phyloP scores from a whole-genome alignment of 2,888 invertebrate species.

The Hofmannophila pseudospretella region DNA sequence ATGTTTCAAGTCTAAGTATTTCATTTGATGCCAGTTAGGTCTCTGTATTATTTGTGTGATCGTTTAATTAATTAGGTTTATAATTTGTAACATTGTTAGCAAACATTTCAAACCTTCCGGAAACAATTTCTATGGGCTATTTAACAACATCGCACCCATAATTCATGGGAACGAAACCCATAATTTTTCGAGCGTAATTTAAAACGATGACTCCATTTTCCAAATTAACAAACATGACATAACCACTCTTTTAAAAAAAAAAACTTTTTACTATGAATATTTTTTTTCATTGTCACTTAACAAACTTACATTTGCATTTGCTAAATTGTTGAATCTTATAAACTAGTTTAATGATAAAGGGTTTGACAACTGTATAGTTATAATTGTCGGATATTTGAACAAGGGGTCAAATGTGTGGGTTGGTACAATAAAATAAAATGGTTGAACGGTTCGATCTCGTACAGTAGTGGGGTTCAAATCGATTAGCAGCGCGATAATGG shows the following conservation, averaged over 20 bases:
- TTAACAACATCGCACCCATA: slow-evolving; percentile 11
- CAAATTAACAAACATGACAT: slow-evolving; percentile 57
- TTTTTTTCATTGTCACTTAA: not conserved
- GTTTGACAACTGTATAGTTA: not conserved
- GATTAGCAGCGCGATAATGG: slow-evolving; percentile 69
- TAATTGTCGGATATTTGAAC: not conserved
- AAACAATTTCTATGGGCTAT: slow-evolving; percentile 8
- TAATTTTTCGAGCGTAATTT: slow-evolving; percentile 26
- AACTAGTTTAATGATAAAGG: not conserved
- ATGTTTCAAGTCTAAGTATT: too few relatives aligned
- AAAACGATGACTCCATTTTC: slow-evolving; percentile 41
- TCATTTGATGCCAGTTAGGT: too few relatives aligned
- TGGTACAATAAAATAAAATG: slow-evolving; percentile 71
- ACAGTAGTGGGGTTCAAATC: slow-evolving; percentile 68
- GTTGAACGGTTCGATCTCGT: slow-evolving; percentile 54
- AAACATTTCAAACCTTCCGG: not conserved
- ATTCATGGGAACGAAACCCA: slow-evolving; percentile 41
- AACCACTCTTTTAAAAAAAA: too few relatives aligned
- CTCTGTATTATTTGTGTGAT: not conserved
- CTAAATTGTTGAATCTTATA: not conserved
- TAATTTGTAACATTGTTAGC: not conserved
- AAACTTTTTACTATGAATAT: slow-evolving; percentile 1
- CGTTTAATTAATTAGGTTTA: not conserved
- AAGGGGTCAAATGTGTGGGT: slow-evolving; percentile 57
- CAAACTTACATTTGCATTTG: not conserved